Percentiles rank a stretch among this genome's conserved stretches.
Conservation (phyloP, 2,888 invertebrate species). For the Ceraclea dissimilis region DNA sequence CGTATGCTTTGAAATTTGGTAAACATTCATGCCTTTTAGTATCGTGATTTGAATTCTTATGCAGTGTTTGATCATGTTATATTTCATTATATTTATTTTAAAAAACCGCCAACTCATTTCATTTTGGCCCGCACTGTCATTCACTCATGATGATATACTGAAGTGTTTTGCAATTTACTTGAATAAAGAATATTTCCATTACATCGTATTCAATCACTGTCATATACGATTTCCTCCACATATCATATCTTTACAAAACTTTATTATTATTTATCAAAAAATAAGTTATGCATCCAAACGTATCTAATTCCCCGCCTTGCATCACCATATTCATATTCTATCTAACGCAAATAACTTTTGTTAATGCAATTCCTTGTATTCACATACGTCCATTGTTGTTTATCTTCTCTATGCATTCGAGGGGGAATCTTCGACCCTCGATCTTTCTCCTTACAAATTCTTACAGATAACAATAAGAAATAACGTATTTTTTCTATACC, state of each 20-base stretch:
- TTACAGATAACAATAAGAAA: not conserved
- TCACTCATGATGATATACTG: too few species aligned
- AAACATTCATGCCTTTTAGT: too few species aligned
- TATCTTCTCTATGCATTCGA: not conserved
- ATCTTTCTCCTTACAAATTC: not conserved
- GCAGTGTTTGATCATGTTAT: too few species aligned
- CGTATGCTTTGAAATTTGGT: too few species aligned
- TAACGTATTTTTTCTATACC: not conserved
- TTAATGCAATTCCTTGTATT: not conserved
- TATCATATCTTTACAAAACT: not conserved
- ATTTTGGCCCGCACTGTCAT: too few species aligned
- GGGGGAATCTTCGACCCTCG: not conserved
- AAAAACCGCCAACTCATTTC: too few species aligned
- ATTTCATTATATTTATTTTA: too few species aligned
- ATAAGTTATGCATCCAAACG: constrained; percentile 7
- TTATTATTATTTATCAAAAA: not conserved
- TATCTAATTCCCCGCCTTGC: constrained; percentile 8
- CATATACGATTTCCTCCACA: not conserved
- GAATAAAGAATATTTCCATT: too few species aligned
- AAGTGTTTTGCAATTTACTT: too few species aligned
- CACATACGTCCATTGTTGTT: not conserved
- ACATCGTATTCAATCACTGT: not conserved
- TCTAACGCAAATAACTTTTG: not conserved
- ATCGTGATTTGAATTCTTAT: too few species aligned
- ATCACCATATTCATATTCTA: not conserved